Evolutionary conservation across 2,888 invertebrate species (phyloP).

Genomic region (Exephanes ischioxanthus): DNA sequence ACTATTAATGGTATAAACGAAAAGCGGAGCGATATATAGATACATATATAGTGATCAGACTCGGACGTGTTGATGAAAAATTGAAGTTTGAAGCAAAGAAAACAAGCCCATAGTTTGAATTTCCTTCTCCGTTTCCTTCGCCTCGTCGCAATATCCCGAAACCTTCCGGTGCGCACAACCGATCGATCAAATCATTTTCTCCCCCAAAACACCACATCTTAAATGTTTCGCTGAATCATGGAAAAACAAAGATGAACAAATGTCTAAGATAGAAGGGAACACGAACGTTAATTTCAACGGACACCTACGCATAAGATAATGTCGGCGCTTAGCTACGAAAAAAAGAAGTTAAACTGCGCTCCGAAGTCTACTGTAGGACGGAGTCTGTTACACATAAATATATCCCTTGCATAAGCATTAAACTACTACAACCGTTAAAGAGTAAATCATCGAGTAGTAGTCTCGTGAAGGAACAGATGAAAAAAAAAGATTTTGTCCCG

Average conservation of each 20-base stretch:
- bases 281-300: conserved; percentile 12
- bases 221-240: conserved; percentile 1
- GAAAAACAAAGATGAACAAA: neutral
- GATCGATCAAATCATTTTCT: conserved; percentile 14
- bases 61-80: conserved; percentile 44
- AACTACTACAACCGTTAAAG: conserved; percentile 49
- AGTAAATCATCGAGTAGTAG: conserved; percentile 57
- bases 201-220: neutral
- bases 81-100: conserved; percentile 6
- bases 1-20: conserved; percentile 54
- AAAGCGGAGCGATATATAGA: conserved; percentile 47
- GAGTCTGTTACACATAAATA: conserved; percentile 51
- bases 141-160: conserved; percentile 2
- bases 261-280: conserved; percentile 6
- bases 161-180: conserved; percentile 65
- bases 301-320: conserved; percentile 17
- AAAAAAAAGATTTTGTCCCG: conserved; percentile 46
- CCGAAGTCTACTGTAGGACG: conserved; percentile 57
- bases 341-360: conserved; percentile 43
- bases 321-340: conserved; percentile 45
- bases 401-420: conserved; percentile 55
- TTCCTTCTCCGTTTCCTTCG: neutral
- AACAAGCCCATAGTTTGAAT: neutral
- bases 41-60: conserved; percentile 47
- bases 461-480: conserved; percentile 8